Evolutionary conservation across 2,113 vertebrate genomes (phyloP), one percentile per base, ranked within the genome.

Genomic region (Plestiodon gilberti): DNA sequence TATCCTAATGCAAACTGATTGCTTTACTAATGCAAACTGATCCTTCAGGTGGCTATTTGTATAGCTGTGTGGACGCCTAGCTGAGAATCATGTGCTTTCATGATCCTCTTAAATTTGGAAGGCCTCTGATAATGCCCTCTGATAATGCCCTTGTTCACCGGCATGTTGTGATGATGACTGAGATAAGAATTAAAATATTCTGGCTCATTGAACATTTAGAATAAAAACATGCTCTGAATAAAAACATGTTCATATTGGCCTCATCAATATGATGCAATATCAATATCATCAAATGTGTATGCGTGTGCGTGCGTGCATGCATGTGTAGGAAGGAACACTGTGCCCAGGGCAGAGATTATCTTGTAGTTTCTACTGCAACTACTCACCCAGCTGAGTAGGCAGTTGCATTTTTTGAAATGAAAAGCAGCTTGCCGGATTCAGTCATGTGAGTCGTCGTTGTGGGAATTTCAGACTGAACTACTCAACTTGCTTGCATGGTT

Each of bases 1-100:
- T 89, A 81, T 77, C 23, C 22, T 86, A 79, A 74, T 90, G 88
- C 73, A 87, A 78, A 59, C 35, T 25, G 30, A 14, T 62, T 82
- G 7, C 30, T 82, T 13, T 76, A 77, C 22, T 86, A 79, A 74
- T 90, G 88, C 73, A 87, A 78, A 59, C 35, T 23, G 30, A 14
- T 65, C 33, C 18, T 80, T 73, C 55, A 61, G 59, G 77, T 52
- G 61, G 43, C 13, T 62, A 35, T 55, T 84, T 43, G 10, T 38
- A 65, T 22, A 76, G 40, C 4, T 9, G 4, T 64, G 14, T 17
- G 83, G 65, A 33, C 35, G 15, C 17, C 18, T 71, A 52, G n/a
- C 22, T 83, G 52, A 67, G 43, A 80, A 80, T 80, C 28, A 40
- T 48, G 43, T 48, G 1, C 18, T 59, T 78, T 25, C 11, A 23